Evolutionary conservation across 2,113 vertebrate species (phyloP).

Genomic region (Jacana jacana): DNA sequence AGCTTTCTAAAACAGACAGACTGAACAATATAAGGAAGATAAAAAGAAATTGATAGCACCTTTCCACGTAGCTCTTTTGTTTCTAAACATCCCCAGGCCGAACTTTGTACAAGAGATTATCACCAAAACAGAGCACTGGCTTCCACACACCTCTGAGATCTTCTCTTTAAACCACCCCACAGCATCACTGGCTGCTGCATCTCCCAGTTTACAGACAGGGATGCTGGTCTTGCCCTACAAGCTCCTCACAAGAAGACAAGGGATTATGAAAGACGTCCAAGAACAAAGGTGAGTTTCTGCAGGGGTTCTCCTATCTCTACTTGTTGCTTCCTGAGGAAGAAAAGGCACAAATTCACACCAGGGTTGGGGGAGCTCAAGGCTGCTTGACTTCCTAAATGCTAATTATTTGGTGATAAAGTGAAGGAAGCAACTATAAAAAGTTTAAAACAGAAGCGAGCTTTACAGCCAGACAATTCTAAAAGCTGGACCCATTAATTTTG

Average conservation of each 20-base stretch:
- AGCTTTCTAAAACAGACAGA: slow-evolving; percentile 42
- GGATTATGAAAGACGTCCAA: fast-evolving
- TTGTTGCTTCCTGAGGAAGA: background rate
- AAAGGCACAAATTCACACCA: background rate
- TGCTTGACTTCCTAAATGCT: background rate
- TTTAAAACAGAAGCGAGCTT: background rate
- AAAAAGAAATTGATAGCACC: slow-evolving; percentile 27
- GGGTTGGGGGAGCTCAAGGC: background rate
- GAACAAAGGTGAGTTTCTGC: background rate
- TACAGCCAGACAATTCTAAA: background rate
- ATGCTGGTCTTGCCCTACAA: background rate
- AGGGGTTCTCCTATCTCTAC: background rate
- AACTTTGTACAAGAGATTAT: background rate
- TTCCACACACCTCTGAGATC: background rate
- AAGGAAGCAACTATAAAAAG: background rate
- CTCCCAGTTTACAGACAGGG: background rate
- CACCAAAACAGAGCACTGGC: background rate
- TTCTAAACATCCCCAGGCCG: slow-evolving; percentile 20
- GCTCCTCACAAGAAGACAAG: background rate
- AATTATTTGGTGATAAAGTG: background rate
- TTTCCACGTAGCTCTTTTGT: background rate
- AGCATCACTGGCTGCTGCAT: background rate
- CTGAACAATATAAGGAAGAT: slow-evolving; percentile 33
- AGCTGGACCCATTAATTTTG: background rate
- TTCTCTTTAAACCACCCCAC: background rate